Evolutionary conservation across 2,888 invertebrate genomes (phyloP), one percentile per base, ranked within the genome.

Genomic region (Tetheella fluctuosa): DNA sequence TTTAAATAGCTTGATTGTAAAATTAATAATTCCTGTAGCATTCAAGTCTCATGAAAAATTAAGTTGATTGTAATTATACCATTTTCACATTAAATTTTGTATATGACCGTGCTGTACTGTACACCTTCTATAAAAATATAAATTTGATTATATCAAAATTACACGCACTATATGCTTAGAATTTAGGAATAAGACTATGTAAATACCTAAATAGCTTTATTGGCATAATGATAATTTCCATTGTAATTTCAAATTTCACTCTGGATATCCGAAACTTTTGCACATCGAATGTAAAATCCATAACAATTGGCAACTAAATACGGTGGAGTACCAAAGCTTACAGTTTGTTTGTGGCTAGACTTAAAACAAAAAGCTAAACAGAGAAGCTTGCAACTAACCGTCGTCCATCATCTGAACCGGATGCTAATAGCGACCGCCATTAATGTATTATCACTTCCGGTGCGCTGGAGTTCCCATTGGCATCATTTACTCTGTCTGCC

Each of bases 381-480:
- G 20, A 62, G 65, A 57, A 58, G 58, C 48, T 48, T 48, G 48
- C 48, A 48, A 48, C 48, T 48, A 63, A 60, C 56, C 65, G 62
- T 71, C 69, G 66, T 74, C 70, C 71, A 74, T 63, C 74, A 69
- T 74, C 74, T 73, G 71, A 69, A 73, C 70, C 73, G 77, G 73
- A 76, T 76, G 82, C 80, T 86, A 86, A 86, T 85, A 85, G 82
- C 80, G 57, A 68, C 69, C 76, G 76, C 79, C 84, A 84, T 86
- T 86, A 89, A 83, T 81, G 80, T 77, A 84, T 87, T 86, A 88
- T 88, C 88, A 86, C 83, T 86, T 88, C 85, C 84, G 73, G 77
- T 74, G 78, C 71, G 71, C 73, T 82, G 80, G 73, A 82, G 78
- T 77, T 78, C 59, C 71, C 68, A 66, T 62, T 59, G 58, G 66